Conservation (phyloP, 2,888 invertebrate species). For the Boloria selene region DNA sequence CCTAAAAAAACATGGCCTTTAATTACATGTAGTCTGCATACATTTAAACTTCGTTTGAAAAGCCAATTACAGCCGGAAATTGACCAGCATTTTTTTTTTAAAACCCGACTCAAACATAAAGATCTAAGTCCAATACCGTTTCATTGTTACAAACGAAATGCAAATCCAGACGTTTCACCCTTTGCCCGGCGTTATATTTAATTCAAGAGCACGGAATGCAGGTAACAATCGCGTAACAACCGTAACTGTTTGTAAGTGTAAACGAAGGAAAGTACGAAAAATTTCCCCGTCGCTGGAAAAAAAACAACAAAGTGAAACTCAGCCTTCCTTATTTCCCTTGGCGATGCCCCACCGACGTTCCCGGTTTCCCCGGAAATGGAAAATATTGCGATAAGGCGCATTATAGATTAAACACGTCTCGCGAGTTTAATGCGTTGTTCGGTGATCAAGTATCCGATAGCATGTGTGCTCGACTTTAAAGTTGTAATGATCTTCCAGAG, state of each 20-base stretch:
- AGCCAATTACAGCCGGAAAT: constrained; percentile 11
- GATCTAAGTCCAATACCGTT: constrained; percentile 60
- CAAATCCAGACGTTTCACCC: constrained; percentile 79
- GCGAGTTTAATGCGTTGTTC: constrained; percentile 67
- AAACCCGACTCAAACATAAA: constrained; percentile 54
- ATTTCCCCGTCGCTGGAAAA: constrained; percentile 57
- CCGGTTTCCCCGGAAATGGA: constrained; percentile 78
- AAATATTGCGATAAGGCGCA: constrained; percentile 83
- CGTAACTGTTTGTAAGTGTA: constrained; percentile 78
- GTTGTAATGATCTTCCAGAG: constrained; percentile 60
- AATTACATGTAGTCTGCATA: not conserved
- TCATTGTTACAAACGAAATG: constrained; percentile 75
- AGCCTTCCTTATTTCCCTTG: constrained; percentile 81
- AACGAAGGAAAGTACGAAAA: constrained; percentile 77
- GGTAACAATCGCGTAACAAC: constrained; percentile 74
- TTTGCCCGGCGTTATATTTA: constrained; percentile 75
- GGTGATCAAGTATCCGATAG: constrained; percentile 67
- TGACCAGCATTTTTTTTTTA: constrained; percentile 44
- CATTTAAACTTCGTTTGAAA: not conserved
- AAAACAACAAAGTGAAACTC: constrained; percentile 80
- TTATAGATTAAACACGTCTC: constrained; percentile 80
- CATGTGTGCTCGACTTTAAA: constrained; percentile 58
- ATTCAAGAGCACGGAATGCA: constrained; percentile 71
- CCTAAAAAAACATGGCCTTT: too few species aligned
- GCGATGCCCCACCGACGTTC: constrained; percentile 69